Conservation (phyloP, 2,888 invertebrate genomes). For the Acleris cristana region DNA sequence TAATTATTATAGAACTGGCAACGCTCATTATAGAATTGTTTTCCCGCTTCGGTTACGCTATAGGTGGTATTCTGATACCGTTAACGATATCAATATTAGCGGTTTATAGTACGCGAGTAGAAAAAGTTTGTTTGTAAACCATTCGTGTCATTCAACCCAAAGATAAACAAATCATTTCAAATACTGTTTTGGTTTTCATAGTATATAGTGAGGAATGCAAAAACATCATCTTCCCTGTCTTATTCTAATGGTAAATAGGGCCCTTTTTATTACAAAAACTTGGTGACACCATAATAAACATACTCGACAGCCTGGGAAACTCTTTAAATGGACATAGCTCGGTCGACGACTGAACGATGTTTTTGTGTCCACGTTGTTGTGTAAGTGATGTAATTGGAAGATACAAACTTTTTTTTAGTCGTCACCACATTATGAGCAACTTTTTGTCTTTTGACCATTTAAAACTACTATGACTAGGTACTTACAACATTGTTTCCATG, state of each 20-base stretch:
- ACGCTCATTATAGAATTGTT: no score
- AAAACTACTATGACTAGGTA: not conserved
- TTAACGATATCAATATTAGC: no score
- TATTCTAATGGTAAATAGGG: not conserved
- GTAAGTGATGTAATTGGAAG: slow-evolving; percentile 24
- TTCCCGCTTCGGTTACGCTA: no score
- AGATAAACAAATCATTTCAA: no score
- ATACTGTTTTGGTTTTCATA: no score
- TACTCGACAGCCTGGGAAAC: slow-evolving; percentile 18
- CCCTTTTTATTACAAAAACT: slow-evolving; percentile 7
- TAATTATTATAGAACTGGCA: no score
- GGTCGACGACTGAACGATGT: slow-evolving; percentile 11
- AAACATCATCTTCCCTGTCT: no score
- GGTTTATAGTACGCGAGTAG: no score
- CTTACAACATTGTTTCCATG: not conserved
- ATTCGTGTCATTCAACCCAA: no score
- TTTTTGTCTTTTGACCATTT: slow-evolving; percentile 2
- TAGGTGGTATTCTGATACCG: no score
- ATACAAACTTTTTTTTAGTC: slow-evolving; percentile 12
- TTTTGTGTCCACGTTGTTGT: slow-evolving; percentile 18
- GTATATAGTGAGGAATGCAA: no score
- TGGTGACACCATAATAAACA: slow-evolving; percentile 13
- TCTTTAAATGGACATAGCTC: slow-evolving; percentile 22
- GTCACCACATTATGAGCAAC: not conserved
- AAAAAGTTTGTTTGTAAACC: no score